phyloP scores from a whole-genome alignment of 2,113 vertebrate genomes.

The Tamias sibiricus region DNA sequence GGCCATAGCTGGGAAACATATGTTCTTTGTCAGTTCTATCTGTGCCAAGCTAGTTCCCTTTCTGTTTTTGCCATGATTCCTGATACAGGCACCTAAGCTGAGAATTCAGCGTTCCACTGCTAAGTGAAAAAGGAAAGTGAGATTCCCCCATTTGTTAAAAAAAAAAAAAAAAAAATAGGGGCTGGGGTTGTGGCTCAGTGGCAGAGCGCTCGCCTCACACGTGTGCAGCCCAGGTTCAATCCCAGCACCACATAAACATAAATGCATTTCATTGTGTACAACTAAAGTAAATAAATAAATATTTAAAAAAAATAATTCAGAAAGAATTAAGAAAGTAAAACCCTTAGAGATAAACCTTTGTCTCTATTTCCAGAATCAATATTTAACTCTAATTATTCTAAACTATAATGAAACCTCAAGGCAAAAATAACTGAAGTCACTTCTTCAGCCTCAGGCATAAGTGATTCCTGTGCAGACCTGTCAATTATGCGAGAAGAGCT shows the following conservation, averaged over 20 bases:
- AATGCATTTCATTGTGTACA: no score
- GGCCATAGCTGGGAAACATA: background rate
- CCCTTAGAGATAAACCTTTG: background rate
- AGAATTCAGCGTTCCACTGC: conserved; percentile 44
- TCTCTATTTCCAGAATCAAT: conserved; percentile 19
- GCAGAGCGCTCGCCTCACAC: no score
- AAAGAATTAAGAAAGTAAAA: conserved; percentile 52
- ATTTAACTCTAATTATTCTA: background rate
- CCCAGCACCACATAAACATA: no score
- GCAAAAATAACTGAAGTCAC: background rate
- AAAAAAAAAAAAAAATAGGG: background rate
- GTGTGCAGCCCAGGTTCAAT: no score
- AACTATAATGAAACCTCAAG: background rate
- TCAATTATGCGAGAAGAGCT: background rate
- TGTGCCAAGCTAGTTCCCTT: conserved; percentile 23
- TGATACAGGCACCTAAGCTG: background rate
- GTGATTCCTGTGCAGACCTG: background rate
- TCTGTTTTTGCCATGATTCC: background rate
- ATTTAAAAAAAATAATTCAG: background rate
- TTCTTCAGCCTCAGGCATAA: background rate
- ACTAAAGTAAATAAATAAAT: no score
- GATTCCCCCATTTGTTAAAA: background rate
- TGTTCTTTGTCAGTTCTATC: background rate
- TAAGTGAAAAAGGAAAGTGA: background rate
- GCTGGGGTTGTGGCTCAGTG: no score